Conservation (phyloP, 2,113 vertebrate genomes). For the Phyllostomus discolor region DNA sequence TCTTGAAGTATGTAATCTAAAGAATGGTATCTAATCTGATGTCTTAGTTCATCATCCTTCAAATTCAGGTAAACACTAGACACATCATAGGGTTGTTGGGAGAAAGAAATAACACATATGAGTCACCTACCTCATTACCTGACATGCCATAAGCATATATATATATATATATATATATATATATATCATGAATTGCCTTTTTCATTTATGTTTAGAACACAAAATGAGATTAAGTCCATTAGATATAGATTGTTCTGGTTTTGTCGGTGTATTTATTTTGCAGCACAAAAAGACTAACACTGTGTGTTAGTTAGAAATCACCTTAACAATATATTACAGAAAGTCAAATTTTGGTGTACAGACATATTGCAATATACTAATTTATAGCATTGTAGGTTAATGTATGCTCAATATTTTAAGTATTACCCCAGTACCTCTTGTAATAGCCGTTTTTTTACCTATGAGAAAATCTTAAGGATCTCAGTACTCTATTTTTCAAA, state of each 20-base stretch:
- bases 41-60: neutral
- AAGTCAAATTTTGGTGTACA: neutral
- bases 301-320: neutral
- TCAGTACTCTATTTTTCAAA: slow-evolving; percentile 19
- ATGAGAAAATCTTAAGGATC: slow-evolving; percentile 4
- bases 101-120: neutral
- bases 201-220: neutral
- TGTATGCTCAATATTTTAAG: slow-evolving; percentile 9
- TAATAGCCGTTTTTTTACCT: slow-evolving; percentile 25
- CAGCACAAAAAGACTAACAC: neutral
- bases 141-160: too few species aligned
- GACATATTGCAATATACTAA: neutral
- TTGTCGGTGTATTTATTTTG: neutral
- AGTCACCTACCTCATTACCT: neutral
- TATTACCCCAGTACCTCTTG: neutral
- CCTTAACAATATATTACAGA: neutral
- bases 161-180: too few species aligned
- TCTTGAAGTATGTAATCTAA: neutral
- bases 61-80: neutral
- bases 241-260: neutral
- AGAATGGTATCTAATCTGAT: neutral
- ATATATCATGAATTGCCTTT: neutral
- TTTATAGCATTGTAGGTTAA: neutral
- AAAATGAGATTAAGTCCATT: neutral
- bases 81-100: neutral